Evolutionary conservation across 2,888 invertebrate species (phyloP).

Genomic region (Dichetophora obliterata): DNA sequence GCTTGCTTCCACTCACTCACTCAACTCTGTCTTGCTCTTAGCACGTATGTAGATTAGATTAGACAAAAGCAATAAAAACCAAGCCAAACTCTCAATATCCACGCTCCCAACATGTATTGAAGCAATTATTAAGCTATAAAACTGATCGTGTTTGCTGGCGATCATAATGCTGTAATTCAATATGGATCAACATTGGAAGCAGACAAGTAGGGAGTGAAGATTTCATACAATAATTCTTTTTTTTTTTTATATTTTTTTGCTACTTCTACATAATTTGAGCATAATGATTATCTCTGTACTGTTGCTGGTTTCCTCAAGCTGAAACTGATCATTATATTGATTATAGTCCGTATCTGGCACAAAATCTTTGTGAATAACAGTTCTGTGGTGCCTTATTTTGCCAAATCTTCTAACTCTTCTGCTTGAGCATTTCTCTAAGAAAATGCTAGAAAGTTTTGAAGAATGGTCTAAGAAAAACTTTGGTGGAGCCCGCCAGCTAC

Average conservation of each 20-base stretch:
- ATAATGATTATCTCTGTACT: background rate
- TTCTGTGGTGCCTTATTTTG: background rate
- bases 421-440: too few relatives aligned
- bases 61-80: background rate
- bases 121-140: constrained; percentile 16
- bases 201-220: background rate
- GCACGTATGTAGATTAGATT: background rate
- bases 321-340: background rate
- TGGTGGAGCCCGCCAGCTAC: too few relatives aligned
- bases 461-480: too few relatives aligned
- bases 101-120: background rate
- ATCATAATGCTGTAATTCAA: background rate
- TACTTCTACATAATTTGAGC: background rate
- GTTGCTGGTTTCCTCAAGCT: background rate
- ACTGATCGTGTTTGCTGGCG: background rate
- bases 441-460: too few relatives aligned
- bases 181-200: background rate
- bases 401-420: background rate
- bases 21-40: background rate
- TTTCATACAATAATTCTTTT: background rate
- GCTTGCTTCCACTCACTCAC: background rate
- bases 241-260: background rate
- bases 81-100: background rate
- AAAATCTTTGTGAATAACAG: background rate
- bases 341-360: background rate